Conservation (phyloP, 1,140 invertebrate species). For the Drosophila varians region DNA sequence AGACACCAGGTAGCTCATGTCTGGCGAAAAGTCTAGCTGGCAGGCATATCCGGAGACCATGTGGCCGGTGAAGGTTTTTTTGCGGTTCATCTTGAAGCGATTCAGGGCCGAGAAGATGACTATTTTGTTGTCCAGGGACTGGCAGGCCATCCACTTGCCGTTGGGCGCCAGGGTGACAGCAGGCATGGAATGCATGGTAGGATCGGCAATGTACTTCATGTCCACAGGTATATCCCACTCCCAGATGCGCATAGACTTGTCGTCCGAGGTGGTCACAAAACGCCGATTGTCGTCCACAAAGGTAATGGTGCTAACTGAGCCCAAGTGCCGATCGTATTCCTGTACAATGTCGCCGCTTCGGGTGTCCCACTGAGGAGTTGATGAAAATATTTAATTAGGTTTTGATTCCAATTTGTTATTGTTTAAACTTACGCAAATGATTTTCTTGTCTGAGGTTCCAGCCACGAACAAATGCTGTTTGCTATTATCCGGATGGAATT, state of each 20-base stretch:
- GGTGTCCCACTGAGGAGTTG: conserved; percentile 93
- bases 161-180: conserved; percentile 97
- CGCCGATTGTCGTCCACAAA: conserved; percentile 99
- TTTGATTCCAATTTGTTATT: background rate
- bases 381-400: conserved; percentile 24
- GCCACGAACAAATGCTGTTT: conserved; percentile 99
- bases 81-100: conserved; percentile 98
- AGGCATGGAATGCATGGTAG: conserved; percentile 99
- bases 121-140: conserved; percentile 99
- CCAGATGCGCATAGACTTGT: conserved; percentile 99
- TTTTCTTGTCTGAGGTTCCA: conserved; percentile 99
- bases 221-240: conserved; percentile 99
- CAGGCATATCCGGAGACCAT: conserved; percentile 99
- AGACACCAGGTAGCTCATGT: conserved; percentile 99
- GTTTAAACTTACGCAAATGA: conserved; percentile 93
- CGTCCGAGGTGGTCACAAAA: conserved; percentile 99
- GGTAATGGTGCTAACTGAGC: conserved; percentile 99
- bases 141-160: conserved; percentile 99
- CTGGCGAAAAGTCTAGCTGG: conserved; percentile 98
- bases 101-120: conserved; percentile 99
- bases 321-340: conserved; percentile 99
- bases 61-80: conserved; percentile 99
- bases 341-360: conserved; percentile 97
- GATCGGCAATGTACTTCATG: conserved; percentile 99
- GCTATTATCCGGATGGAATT: conserved; percentile 98